These are phyloP conservation scores for Trachemys scripta DNA, from an alignment of 2,113 vertebrate species.

Conservation along the genomic window DNA sequence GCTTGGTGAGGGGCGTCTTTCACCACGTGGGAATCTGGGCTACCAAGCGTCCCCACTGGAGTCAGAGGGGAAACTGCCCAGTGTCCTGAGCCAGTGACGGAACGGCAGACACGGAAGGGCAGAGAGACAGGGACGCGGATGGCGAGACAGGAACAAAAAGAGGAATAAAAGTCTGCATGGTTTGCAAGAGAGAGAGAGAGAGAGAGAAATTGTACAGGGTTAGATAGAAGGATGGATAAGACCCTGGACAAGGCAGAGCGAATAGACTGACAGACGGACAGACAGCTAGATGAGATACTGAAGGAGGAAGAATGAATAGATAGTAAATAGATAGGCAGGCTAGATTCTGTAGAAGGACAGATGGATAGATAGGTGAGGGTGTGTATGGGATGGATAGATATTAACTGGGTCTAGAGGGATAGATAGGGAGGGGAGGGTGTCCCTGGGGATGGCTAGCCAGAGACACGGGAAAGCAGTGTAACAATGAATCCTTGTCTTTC, in stretches of 20 bases:
- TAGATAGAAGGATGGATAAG: fast-evolving
- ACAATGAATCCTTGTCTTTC: background rate
- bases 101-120: background rate
- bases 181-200: background rate
- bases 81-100: background rate
- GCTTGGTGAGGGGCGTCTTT: background rate
- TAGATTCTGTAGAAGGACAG: too few relatives aligned
- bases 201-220: background rate
- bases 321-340: too few relatives aligned
- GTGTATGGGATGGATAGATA: too few relatives aligned
- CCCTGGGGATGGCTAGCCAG: background rate
- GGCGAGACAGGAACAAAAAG: too few relatives aligned
- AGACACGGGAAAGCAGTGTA: background rate
- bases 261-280: background rate
- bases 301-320: background rate
- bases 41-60: background rate
- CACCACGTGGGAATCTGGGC: too few relatives aligned
- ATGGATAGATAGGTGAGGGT: too few relatives aligned
- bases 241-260: background rate
- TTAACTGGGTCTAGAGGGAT: too few relatives aligned
- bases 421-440: too few relatives aligned
- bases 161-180: background rate
- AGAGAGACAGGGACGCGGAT: background rate
- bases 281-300: too few relatives aligned
- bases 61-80: background rate